phyloP scores from a whole-genome alignment of 2,888 invertebrate genomes.

The Neocrepidodera transversa region DNA sequence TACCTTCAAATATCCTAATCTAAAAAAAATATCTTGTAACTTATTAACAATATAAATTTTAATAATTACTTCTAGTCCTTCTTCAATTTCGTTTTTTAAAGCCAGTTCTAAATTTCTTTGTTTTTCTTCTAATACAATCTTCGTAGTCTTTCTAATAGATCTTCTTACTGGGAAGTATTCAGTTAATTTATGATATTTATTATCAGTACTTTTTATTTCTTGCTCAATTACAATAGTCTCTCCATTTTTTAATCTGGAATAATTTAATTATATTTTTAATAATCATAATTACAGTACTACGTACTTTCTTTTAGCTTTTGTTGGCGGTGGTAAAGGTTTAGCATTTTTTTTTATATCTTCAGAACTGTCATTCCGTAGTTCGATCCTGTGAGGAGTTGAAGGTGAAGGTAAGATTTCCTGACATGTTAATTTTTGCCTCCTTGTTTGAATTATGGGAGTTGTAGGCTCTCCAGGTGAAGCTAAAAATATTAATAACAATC shows the following conservation, averaged over 20 bases:
- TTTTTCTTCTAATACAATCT: slow-evolving; percentile 84
- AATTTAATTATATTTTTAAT: neutral
- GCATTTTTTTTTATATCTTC: slow-evolving; percentile 40
- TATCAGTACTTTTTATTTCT: slow-evolving; percentile 26
- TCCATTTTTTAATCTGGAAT: slow-evolving; percentile 30
- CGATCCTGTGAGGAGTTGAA: slow-evolving; percentile 55
- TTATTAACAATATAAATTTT: neutral
- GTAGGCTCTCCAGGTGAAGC: slow-evolving; percentile 34
- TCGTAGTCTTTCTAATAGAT: slow-evolving; percentile 85
- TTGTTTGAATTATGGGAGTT: slow-evolving; percentile 43
- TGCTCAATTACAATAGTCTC: neutral
- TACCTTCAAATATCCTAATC: slow-evolving; percentile 80
- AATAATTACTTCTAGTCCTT: slow-evolving; percentile 77
- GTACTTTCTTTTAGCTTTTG: slow-evolving; percentile 41
- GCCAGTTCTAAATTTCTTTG: slow-evolving; percentile 81
- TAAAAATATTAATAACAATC: slow-evolving; percentile 24
- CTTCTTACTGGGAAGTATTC: slow-evolving; percentile 90
- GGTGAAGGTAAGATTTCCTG: slow-evolving; percentile 38
- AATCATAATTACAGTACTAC: too few species aligned
- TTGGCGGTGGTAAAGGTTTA: slow-evolving; percentile 30
- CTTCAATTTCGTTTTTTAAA: slow-evolving; percentile 77
- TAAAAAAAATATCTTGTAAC: slow-evolving; percentile 54
- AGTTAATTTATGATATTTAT: slow-evolving; percentile 41
- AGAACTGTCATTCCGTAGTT: slow-evolving; percentile 43
- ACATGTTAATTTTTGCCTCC: slow-evolving; percentile 38